These are phyloP conservation scores for Chymomyza costata DNA, from an alignment of 1,140 invertebrate species.

Conservation along the genomic window DNA sequence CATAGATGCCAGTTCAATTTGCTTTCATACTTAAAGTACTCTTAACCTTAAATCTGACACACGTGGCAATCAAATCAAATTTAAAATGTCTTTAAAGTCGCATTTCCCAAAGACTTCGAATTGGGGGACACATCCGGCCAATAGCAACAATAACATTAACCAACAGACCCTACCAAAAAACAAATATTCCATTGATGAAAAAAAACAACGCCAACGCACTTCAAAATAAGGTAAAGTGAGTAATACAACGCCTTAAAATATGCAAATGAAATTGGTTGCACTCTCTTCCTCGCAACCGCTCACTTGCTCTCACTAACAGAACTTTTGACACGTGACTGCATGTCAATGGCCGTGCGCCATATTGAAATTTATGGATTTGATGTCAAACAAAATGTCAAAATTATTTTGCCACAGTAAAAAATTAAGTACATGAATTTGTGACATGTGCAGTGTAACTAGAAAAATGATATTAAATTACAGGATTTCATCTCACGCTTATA, in stretches of 20 bases:
- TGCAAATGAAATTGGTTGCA: constrained; percentile 25
- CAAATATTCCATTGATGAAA: too few species aligned
- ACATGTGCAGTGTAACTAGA: constrained; percentile 4
- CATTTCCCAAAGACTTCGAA: constrained; percentile 6
- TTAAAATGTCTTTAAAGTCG: constrained; percentile 8
- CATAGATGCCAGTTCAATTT: too few species aligned
- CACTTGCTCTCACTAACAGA: background rate
- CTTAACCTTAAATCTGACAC: constrained; percentile 35
- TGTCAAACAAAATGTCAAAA: constrained; percentile 4
- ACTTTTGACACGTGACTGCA: constrained; percentile 18
- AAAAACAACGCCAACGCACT: background rate
- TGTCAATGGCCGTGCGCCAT: too few species aligned
- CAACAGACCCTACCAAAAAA: too few species aligned
- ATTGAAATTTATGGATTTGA: constrained; percentile 12
- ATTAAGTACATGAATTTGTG: constrained; percentile 5
- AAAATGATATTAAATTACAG: too few species aligned
- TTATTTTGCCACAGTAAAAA: background rate
- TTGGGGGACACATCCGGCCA: constrained; percentile 1
- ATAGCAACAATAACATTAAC: constrained; percentile 21
- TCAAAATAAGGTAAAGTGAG: background rate
- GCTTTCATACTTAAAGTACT: too few species aligned
- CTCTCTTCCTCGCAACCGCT: background rate
- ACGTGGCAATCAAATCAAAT: constrained; percentile 36
- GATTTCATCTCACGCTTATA: too few species aligned
- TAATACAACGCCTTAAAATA: constrained; percentile 12